Base-by-base conservation (phyloP, 2,888 invertebrate genomes). In the Pocota personata region DNA sequence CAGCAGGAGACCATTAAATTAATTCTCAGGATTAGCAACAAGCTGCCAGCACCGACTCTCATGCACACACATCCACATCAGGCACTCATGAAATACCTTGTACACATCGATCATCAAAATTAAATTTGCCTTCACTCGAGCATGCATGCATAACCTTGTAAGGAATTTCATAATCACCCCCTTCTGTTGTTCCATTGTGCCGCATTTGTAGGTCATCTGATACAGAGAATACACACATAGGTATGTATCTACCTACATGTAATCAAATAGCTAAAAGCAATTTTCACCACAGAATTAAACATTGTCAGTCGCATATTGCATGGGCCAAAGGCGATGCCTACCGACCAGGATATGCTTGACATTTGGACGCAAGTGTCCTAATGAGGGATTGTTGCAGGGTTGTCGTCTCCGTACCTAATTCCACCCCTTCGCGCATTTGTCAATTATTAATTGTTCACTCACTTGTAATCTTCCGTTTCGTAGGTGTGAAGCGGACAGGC, bases 401-500 rank as follows among this genome's bases (percentile, higher is more conserved):
- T 10, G 10, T 8, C 32, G 12, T 12, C 3, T 14, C 24, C 16
- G n/a, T n/a, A n/a, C 48, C 57, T n/a, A 52, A 21, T 12, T 24
- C 10, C 46, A 60, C 30, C 16, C 30, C 14, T 5, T 43, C 46
- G 55, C 27, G 32, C 24, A 75, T 72, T 76, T 76, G 37, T 84
- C 72, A 76, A 84, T 80, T 73, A 80, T 58, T 76, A 87, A 80
- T 76, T 73, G 55, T 57, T 75, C 43, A 90, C 93, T 93, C 91
- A 95, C 94, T 95, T 95, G 92, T 97, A 97, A 91, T 97, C 97
- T 89, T 97, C 96, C 1, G 97, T 97, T 93, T 97, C 97, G 90
- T 95, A 97, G 50, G 96, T 96, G 88, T 96, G 95, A 14, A 94
- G 91, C 0, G 97, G 97, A 92, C 98, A 98, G 0, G 96, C 95